phyloP scores from a whole-genome alignment of 2,888 invertebrate genomes.

The Harpalus rubripes region DNA sequence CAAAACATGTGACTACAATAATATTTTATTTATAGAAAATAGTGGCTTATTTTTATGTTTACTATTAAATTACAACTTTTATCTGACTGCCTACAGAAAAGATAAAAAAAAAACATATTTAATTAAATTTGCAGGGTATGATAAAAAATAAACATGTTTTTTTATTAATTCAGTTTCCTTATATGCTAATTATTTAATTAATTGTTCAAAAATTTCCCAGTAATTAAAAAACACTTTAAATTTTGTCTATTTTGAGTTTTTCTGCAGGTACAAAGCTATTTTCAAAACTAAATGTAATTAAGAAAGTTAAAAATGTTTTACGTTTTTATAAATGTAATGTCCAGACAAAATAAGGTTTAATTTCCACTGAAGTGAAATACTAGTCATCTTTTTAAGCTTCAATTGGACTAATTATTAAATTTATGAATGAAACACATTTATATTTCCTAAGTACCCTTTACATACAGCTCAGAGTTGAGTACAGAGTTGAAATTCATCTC shows the following conservation, averaged over 20 bases:
- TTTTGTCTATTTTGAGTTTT: conserved; percentile 9
- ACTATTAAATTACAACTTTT: conserved; percentile 16
- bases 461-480: conserved; percentile 30
- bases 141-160: conserved; percentile 35
- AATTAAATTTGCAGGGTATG: conserved; percentile 3
- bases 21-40: conserved; percentile 5
- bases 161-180: not conserved
- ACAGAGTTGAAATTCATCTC: conserved; percentile 3
- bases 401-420: conserved; percentile 63
- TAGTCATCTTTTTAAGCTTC: conserved; percentile 58
- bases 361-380: conserved; percentile 31
- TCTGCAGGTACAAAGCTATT: conserved; percentile 23
- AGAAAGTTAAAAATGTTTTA: not conserved
- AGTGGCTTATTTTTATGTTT: conserved; percentile 13
- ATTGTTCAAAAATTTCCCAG: conserved; percentile 2
- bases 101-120: conserved; percentile 33
- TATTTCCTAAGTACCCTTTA: conserved; percentile 12
- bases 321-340: not conserved
- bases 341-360: conserved; percentile 47
- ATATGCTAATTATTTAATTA: not conserved
- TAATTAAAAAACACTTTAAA: conserved; percentile 16
- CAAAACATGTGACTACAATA: not conserved
- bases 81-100: conserved; percentile 13
- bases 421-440: conserved; percentile 53
- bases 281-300: conserved; percentile 7